Percentiles rank a stretch among this genome's conserved stretches.
These are phyloP conservation scores for Heliconius congener DNA, from an alignment of 1,140 invertebrate genomes.

Conservation along the genomic window DNA sequence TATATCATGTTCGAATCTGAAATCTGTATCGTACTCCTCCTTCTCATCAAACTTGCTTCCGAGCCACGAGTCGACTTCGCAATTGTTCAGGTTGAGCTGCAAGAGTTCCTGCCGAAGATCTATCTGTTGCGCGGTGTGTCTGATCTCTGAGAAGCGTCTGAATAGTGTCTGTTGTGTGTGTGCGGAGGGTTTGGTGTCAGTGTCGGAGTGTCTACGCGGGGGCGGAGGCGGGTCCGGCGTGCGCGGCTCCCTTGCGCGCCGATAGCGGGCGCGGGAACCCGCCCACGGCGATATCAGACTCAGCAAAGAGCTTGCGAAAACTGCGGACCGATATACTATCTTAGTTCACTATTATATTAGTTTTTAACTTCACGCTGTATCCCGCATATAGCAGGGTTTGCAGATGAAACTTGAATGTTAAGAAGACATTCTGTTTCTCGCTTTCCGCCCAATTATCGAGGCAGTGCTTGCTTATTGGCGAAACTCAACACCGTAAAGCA, in stretches of 20 bases:
- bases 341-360: slow-evolving; percentile 24
- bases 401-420: too few relatives aligned
- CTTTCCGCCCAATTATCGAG: too few relatives aligned
- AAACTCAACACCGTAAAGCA: too few relatives aligned
- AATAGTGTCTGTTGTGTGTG: slow-evolving; percentile 36
- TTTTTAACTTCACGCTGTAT: too few relatives aligned
- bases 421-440: too few relatives aligned
- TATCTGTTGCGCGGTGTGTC: slow-evolving; percentile 47
- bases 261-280: slow-evolving; percentile 75
- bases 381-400: too few relatives aligned
- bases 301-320: slow-evolving; percentile 82
- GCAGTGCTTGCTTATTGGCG: too few relatives aligned
- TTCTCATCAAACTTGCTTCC: slow-evolving; percentile 58
- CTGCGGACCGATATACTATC: slow-evolving; percentile 58
- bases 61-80: slow-evolving; percentile 67
- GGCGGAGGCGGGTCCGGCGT: slow-evolving; percentile 65
- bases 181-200: slow-evolving; percentile 40
- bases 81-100: slow-evolving; percentile 54
- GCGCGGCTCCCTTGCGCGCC: slow-evolving; percentile 65
- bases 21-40: slow-evolving; percentile 49
- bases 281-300: slow-evolving; percentile 81
- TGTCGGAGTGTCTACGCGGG: slow-evolving; percentile 73
- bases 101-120: slow-evolving; percentile 68
- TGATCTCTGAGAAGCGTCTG: slow-evolving; percentile 57
- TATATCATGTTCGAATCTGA: slow-evolving; percentile 62